Evolutionary conservation across 2,113 vertebrate genomes (phyloP).

Genomic region (human): DNA sequence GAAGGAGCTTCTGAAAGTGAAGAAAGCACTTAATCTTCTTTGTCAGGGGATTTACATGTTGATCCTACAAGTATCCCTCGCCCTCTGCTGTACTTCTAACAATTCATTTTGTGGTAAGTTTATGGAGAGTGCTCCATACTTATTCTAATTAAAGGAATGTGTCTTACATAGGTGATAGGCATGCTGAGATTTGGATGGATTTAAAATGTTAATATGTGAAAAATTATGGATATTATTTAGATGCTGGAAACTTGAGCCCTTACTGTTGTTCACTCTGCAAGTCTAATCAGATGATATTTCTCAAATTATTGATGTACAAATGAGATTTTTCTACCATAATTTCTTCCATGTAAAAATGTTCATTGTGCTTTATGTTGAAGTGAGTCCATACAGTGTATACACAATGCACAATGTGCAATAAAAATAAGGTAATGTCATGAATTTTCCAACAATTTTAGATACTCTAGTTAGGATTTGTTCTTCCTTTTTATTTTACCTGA

Average conservation of each 20-base stretch:
- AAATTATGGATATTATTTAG: conserved; percentile 47
- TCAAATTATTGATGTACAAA: conserved; percentile 72
- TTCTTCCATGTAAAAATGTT: conserved; percentile 53
- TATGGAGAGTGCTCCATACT: not conserved
- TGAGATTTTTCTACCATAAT: conserved; percentile 59
- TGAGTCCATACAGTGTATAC: not conserved
- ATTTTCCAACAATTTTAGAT: conserved; percentile 35
- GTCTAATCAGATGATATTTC: conserved; percentile 65
- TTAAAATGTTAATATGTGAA: conserved; percentile 50
- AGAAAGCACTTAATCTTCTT: not conserved
- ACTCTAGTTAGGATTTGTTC: not conserved
- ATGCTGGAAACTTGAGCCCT: not conserved
- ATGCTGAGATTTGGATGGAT: conserved; percentile 14
- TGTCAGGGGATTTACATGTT: not conserved
- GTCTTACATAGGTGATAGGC: not conserved
- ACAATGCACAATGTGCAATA: conserved; percentile 23
- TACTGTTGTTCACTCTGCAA: conserved; percentile 54
- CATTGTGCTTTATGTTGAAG: conserved; percentile 38
- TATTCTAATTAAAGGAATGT: not conserved
- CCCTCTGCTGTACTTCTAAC: not conserved
- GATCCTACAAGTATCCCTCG: not conserved
- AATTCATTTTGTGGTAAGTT: conserved; percentile 23
- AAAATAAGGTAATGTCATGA: conserved; percentile 36
- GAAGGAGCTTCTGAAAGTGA: not conserved
- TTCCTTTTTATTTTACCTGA: not conserved